Base-by-base conservation (phyloP, 2,113 vertebrate species). In the Tupaia tana region DNA sequence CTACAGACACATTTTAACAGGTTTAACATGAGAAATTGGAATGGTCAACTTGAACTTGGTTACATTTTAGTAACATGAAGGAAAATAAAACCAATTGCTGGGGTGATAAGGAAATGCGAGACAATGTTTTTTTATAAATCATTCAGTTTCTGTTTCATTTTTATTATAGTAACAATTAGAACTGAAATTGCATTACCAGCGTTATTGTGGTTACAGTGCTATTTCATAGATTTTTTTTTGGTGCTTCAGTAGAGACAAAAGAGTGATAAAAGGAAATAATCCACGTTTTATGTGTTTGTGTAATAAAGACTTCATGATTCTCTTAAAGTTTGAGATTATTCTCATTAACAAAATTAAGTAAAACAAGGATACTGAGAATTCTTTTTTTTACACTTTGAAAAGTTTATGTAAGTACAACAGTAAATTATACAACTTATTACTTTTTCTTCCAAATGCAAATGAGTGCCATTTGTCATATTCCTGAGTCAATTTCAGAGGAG, bases 301-400 rank as follows among this genome's bases (percentile, higher is more conserved):
- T 81, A 88, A 80, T 86, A 81, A 93, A 84, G 78, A 31, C 12
- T 80, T 78, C 25, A 43, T 64, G 69, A 3, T 58, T 84, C 59
- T 92, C 61, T 95, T 74, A 70, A 95, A 93, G 20, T 92, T 43
- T 90, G 20, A 90, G 58, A 67, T 61, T 73, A 88, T 86, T 79
- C 69, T 85, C 12, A 80, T 92, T 95, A 95, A 84, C 6, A 58
- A 91, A 91, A 95, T 95, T 89, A 86, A 90, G 69, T 95, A 77
- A 91, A 90, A 73, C 27, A 86, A 89, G 88, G 54, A 83, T 69
- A 79, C 91, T 0, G 14, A n/a, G 31, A 81, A 59, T 85, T 80
- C 19, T 64, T 75, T 93, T 95, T 87, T 58, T 94, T 83, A 7
- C 34, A 54, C 31, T 84, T 16, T 54, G 15, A 92, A 93, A 84